Evolutionary conservation across 2,888 invertebrate species (phyloP).

Genomic region (Pollenia amentaria): DNA sequence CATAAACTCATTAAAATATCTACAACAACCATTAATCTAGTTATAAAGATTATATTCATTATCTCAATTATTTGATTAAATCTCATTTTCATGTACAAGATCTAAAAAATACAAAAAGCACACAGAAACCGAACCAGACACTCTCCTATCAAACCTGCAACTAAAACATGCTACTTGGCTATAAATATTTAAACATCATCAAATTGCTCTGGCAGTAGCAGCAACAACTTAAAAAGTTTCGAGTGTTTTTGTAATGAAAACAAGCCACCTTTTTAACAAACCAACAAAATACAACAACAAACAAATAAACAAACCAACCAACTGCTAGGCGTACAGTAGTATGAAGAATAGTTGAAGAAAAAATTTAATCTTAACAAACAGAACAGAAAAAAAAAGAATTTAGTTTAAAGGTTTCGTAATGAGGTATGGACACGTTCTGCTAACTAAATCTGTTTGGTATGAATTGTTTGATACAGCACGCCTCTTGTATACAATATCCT

Average conservation of each 20-base stretch:
- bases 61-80: conserved; percentile 61
- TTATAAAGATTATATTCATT: conserved; percentile 38
- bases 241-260: conserved; percentile 48
- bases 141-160: not conserved
- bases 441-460: conserved; percentile 54
- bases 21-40: conserved; percentile 6
- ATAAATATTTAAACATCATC: conserved; percentile 47
- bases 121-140: not conserved
- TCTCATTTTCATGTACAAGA: conserved; percentile 28
- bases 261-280: conserved; percentile 49
- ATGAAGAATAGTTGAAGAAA: conserved; percentile 14
- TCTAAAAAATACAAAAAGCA: not conserved
- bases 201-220: conserved; percentile 28
- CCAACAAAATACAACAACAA: too few species aligned
- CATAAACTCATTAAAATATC: conserved; percentile 39
- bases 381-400: conserved; percentile 25
- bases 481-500: conserved; percentile 62
- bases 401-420: conserved; percentile 60
- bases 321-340: not conserved
- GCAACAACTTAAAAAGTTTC: conserved; percentile 21
- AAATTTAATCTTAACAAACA: not conserved
- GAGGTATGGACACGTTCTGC: conserved; percentile 69
- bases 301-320: not conserved
- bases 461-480: conserved; percentile 46
- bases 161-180: not conserved